Base-by-base conservation (phyloP, 2,888 invertebrate genomes). In the Liposcelis brunnea region DNA sequence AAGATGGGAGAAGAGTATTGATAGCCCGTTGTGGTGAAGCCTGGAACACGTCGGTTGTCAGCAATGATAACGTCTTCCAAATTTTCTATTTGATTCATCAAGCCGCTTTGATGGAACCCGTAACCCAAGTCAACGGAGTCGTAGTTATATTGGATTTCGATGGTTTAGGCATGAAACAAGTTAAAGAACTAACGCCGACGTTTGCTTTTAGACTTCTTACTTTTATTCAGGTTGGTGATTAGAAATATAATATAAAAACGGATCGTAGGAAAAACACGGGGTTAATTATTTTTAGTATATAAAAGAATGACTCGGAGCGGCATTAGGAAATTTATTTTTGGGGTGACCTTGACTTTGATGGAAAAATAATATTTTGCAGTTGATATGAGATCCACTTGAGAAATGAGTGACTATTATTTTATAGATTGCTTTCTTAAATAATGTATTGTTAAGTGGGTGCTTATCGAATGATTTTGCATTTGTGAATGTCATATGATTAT, bases 111-210 rank as follows among this genome's bases (percentile, higher is more conserved):
- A 55, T 75, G 50, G 82, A 82, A 59, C 78, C 77, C 1, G 80
- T 81, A 62, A 77, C 81, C 1, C 54, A 65, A 61, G 74, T 84
- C 10, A 70, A 72, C 31, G 85, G 85, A 21, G 74, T 75, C 8
- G 78, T 84, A 7, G 81, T 83, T 11, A 65, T 85, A 48, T 83
- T 84, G 83, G 84, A 85, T 61, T 85, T 80, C 59, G 70, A 82
- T 52, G 74, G 77, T 6, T 67, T 85, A 57, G 71, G 75, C 10
- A 77, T 80, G 76, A 71, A 74, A 58, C 63, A 70, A 68, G 74
- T 75, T 1, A 68, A 67, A 64, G 77, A 74, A 0, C 59, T 85
- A 37, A 70, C 76, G 1, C 81, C 81, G 1, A 62, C 75, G 6
- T 84, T 82, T 63, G 80, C 81, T 44, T 75, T 77, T 67, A 73